Evolutionary conservation across 2,797 vertebrate species (phyloP).

Genomic region (Taeniopygia guttata): DNA sequence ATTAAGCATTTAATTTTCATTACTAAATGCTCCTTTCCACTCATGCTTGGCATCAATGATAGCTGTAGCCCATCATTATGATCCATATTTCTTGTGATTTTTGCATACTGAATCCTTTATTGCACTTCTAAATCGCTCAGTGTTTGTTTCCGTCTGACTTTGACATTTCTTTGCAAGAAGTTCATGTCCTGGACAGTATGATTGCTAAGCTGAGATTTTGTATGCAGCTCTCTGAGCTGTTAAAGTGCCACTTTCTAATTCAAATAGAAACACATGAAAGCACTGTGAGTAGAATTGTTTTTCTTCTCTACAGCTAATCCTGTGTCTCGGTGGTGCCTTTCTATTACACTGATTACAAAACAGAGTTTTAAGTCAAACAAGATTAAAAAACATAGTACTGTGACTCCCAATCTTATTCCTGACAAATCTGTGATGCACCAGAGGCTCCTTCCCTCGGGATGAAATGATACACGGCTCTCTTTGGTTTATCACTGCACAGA

Average conservation of each 20-base stretch:
- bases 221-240: not conserved
- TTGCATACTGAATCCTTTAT: not conserved
- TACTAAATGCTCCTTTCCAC: conserved; percentile 11
- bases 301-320: conserved; percentile 23
- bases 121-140: conserved; percentile 6
- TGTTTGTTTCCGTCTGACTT: not conserved
- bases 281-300: not conserved
- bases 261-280: conserved; percentile 18
- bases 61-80: not conserved
- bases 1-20: not conserved
- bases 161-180: not conserved
- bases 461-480: not conserved
- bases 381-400: conserved; percentile 10
- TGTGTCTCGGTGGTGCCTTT: not conserved
- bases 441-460: conserved; percentile 18
- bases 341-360: conserved; percentile 50
- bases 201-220: not conserved
- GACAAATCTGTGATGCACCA: conserved; percentile 55
- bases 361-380: conserved; percentile 52
- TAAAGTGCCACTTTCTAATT: not conserved
- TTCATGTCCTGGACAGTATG: not conserved
- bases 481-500: conserved; percentile 13
- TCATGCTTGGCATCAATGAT: not conserved
- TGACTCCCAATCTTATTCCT: conserved; percentile 49
- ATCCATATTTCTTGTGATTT: not conserved